Evolutionary conservation across 1,140 invertebrate species (phyloP), one percentile per base, ranked within the genome.

Genomic region (Hirudo medicinalis): DNA sequence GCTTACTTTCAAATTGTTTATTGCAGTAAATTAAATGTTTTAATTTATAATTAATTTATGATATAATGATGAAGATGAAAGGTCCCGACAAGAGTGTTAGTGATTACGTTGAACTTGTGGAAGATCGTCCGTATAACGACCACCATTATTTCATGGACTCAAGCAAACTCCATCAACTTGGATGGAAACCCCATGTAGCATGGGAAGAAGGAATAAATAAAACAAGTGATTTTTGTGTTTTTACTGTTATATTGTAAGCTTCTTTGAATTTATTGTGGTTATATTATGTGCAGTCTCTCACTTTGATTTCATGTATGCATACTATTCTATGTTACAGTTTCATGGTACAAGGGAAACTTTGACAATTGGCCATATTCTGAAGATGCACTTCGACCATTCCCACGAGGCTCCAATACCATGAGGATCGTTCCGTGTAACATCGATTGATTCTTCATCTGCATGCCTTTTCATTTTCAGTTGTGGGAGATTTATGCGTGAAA

Each of bases 111-210:
- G 69, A 60, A 36, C 54, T 68, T 71, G 79, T 79, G 1, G 72
- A 78, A 19, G 81, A 81, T 63, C 76, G 80, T 36, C 78, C 80
- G 6, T 81, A 79, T 74, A 82, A 82, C 72, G 80, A 81, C 72
- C 70, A 76, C 27, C 73, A 80, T 20, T 81, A 81, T 67, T 63
- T 76, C 22, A 82, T 82, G 49, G 78, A 79, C 67, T 79, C 77
- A 32, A 73, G 74, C 1, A 82, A 81, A 71, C 75, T 80, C 9
- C 72, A 67, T 11, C 72, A 79, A 36, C 71, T 82, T 15, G 76
- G 76, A 55, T 82, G 80, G 80, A 69, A 75, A 68, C 81, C 80
- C 2, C 73, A 70, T 54, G 77, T 78, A 15, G 36, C 71, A 0
- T 82, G 82, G 73, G 79, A 81, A 25, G 76, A 82, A 57, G 80